Conservation (phyloP, 2,797 vertebrate species). For the Rhincodon typus region DNA sequence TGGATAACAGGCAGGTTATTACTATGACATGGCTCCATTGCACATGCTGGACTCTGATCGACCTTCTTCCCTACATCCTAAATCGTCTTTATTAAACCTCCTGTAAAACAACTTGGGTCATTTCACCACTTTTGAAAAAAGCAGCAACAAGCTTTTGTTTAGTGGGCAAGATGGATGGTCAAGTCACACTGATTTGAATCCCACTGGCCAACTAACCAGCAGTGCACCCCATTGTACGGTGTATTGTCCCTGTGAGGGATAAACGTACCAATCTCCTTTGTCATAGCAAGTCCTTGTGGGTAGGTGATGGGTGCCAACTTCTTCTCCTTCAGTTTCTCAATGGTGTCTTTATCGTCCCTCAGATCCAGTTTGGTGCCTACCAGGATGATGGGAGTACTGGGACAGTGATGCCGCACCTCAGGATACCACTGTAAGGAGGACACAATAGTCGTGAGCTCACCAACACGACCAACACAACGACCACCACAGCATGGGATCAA, state of each 20-base stretch:
- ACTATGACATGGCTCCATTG: neutral
- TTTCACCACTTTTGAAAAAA: neutral
- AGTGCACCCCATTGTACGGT: neutral
- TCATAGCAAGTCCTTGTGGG: conserved; percentile 64
- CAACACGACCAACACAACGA: no score
- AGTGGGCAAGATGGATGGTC: neutral
- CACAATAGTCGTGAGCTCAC: neutral
- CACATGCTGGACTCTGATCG: no score
- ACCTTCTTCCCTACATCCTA: neutral
- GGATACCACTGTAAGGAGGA: conserved; percentile 72
- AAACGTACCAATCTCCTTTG: conserved; percentile 64
- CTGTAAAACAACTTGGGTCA: neutral
- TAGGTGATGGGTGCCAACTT: conserved; percentile 74
- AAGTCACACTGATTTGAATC: neutral
- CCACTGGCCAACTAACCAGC: neutral
- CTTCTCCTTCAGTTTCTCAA: conserved; percentile 88
- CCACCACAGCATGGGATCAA: neutral
- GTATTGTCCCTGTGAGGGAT: neutral
- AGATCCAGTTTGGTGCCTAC: conserved; percentile 89
- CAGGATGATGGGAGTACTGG: conserved; percentile 78
- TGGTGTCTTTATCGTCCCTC: conserved; percentile 85
- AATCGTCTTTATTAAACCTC: no score
- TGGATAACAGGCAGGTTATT: neutral
- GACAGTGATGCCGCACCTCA: conserved; percentile 85
- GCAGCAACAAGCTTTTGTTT: neutral